Conservation (phyloP, 2,113 vertebrate genomes). For the Barnardius zonarius region DNA sequence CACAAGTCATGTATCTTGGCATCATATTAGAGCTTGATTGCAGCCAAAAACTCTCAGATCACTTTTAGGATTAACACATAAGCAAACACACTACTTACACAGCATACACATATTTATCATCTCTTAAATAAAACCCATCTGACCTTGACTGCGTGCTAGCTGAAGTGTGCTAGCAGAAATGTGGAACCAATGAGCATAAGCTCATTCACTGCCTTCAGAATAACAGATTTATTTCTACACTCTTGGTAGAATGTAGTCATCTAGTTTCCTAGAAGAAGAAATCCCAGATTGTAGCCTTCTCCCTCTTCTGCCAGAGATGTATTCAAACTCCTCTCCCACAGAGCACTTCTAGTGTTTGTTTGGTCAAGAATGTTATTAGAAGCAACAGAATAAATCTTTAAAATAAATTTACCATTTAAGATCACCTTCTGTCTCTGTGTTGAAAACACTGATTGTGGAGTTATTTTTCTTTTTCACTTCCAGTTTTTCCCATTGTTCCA, state of each 20-base stretch:
- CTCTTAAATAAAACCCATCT: constrained; percentile 8
- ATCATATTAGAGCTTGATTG: neutral
- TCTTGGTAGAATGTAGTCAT: neutral
- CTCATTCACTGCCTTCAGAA: neutral
- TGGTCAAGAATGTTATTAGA: neutral
- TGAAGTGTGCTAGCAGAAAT: neutral
- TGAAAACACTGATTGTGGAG: neutral
- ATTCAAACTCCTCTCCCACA: neutral
- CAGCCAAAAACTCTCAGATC: neutral
- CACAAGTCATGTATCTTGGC: neutral
- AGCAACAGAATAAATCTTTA: neutral
- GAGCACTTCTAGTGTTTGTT: neutral
- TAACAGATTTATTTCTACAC: neutral
- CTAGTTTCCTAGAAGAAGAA: neutral
- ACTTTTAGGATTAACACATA: neutral
- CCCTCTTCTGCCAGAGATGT: neutral
- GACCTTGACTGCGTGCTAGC: neutral
- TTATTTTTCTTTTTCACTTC: neutral
- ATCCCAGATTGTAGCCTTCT: neutral
- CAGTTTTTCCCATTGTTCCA: neutral
- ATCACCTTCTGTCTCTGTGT: neutral
- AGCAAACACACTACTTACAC: neutral
- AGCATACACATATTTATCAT: neutral
- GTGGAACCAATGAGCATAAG: neutral
- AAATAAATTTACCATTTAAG: neutral